Evolutionary conservation across 1,140 invertebrate genomes (phyloP).

Genomic region (Charaxes varanes): DNA sequence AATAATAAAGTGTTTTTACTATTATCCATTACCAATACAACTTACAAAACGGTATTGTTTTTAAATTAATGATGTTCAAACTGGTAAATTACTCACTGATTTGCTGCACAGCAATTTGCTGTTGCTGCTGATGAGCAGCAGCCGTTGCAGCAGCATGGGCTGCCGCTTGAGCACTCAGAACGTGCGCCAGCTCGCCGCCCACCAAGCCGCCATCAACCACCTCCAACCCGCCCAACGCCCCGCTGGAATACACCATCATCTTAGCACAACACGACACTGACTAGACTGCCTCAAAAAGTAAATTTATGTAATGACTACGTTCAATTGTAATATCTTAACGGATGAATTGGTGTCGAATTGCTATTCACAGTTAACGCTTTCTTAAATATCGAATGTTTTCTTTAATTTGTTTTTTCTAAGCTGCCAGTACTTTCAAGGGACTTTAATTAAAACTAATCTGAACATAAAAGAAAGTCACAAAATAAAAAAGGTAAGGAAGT

Average conservation of each 20-base stretch:
- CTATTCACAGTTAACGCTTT: conserved; percentile 1
- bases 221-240: conserved; percentile 62
- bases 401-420: not conserved
- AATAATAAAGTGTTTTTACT: no score
- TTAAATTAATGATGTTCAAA: conserved; percentile 4
- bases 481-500: no score
- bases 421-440: not conserved
- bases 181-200: conserved; percentile 61
- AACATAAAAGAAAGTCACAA: no score
- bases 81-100: conserved; percentile 45
- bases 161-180: conserved; percentile 58
- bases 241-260: conserved; percentile 70
- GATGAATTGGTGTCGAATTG: conserved; percentile 2
- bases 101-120: conserved; percentile 58
- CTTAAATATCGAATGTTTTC: conserved; percentile 5
- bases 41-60: no score
- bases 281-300: conserved; percentile 12
- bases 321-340: conserved; percentile 5
- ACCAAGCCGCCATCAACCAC: conserved; percentile 57
- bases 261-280: conserved; percentile 20
- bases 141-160: conserved; percentile 57
- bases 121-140: conserved; percentile 49
- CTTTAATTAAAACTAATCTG: not conserved
- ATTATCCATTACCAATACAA: no score
- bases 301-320: conserved; percentile 1